phyloP scores from a whole-genome alignment of 2,888 invertebrate species.

The Nephrotoma guestfalica region DNA sequence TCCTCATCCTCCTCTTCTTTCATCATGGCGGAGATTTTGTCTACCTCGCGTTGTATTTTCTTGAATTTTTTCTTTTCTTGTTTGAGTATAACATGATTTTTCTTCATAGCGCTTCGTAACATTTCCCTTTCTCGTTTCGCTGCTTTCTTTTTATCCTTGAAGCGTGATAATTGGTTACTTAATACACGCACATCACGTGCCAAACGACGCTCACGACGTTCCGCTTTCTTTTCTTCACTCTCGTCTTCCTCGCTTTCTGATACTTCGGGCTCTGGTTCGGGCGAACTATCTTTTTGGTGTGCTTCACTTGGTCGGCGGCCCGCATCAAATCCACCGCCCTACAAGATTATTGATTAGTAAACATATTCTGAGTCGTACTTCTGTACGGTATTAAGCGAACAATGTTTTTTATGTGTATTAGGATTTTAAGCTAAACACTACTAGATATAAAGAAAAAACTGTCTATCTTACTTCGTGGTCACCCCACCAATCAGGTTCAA shows the following conservation, averaged over 20 bases:
- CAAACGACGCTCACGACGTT: constrained; percentile 55
- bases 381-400: neutral
- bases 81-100: constrained; percentile 42
- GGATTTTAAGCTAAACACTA: neutral
- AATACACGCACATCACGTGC: constrained; percentile 30
- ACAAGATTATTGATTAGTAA: neutral
- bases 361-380: neutral
- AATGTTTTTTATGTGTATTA: neutral
- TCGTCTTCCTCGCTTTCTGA: constrained; percentile 49
- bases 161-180: constrained; percentile 34
- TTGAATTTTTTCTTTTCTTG: constrained; percentile 70
- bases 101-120: constrained; percentile 65
- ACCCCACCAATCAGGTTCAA: neutral
- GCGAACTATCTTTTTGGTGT: constrained; percentile 37
- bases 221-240: constrained; percentile 44
- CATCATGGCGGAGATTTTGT: constrained; percentile 81
- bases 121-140: constrained; percentile 67
- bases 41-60: constrained; percentile 71
- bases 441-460: neutral
- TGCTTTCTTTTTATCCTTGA: constrained; percentile 49
- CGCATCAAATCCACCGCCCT: constrained; percentile 13
- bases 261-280: constrained; percentile 44
- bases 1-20: constrained; percentile 62
- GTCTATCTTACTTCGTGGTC: neutral
- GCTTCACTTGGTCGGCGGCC: constrained; percentile 30